These are phyloP conservation scores for Suillia variegata DNA, from an alignment of 2,888 invertebrate genomes.

Conservation along the genomic window DNA sequence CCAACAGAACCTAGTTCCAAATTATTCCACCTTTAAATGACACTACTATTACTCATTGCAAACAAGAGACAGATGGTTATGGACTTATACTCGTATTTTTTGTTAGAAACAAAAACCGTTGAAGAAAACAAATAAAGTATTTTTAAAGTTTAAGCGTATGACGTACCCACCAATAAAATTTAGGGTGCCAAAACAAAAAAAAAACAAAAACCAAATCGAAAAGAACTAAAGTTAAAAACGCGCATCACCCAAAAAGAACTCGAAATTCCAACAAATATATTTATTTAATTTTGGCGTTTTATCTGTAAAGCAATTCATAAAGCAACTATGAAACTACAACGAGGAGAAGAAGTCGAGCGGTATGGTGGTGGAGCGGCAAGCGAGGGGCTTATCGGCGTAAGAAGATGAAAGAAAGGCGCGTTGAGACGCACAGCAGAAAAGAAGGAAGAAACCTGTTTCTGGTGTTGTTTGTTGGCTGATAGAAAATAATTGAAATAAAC, in stretches of 20 bases:
- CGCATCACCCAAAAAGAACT: not conserved
- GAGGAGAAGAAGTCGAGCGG: not conserved
- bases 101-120: too few species aligned
- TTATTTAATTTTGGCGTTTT: too few species aligned
- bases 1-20: too few species aligned
- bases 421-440: not conserved
- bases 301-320: not conserved
- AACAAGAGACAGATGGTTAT: too few species aligned
- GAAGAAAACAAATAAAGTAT: not conserved
- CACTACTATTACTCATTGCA: too few species aligned
- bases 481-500: not conserved
- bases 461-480: too few species aligned
- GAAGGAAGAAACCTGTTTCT: conserved; percentile 1
- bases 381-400: too few species aligned
- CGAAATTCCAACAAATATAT: not conserved
- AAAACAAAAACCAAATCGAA: not conserved
- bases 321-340: not conserved
- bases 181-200: not conserved
- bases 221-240: conserved; percentile 2
- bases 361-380: too few species aligned
- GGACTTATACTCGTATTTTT: too few species aligned
- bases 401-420: too few species aligned
- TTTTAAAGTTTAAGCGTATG: conserved; percentile 1
- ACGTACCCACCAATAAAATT: conserved; percentile 10
- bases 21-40: too few species aligned